Evolutionary conservation across 2,888 invertebrate species (phyloP).

Genomic region (Cerceris rybyensis): DNA sequence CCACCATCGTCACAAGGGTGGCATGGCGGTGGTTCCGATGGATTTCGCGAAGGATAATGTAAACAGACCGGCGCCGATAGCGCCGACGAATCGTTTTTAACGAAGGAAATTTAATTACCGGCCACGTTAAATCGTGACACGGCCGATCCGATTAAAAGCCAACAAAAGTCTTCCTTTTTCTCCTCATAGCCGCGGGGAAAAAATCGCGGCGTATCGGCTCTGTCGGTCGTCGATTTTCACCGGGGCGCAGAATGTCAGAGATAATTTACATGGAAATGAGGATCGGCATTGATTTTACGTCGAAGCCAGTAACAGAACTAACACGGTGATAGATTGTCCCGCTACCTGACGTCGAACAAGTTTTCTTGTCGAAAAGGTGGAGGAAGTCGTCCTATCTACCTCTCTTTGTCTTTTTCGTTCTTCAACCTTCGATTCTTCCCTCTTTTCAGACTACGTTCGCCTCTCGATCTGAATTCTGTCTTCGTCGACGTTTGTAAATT

Average conservation of each 20-base stretch:
- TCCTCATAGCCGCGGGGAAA: not conserved
- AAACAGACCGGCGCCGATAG: not conserved
- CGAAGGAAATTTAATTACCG: conserved; percentile 53
- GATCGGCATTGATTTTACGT: conserved; percentile 67
- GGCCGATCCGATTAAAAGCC: conserved; percentile 41
- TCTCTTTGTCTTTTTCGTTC: not conserved
- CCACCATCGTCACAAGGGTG: not conserved
- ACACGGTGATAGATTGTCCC: conserved; percentile 53
- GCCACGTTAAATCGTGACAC: conserved; percentile 40
- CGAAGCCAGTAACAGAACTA: conserved; percentile 48
- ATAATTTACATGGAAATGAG: conserved; percentile 68
- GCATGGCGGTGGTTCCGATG: not conserved
- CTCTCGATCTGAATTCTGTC: not conserved
- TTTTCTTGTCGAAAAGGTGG: conserved; percentile 45
- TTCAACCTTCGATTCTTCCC: not conserved
- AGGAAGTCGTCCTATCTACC: not conserved
- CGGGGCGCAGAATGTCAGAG: conserved; percentile 29
- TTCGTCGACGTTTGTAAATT: not conserved
- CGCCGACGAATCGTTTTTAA: conserved; percentile 23
- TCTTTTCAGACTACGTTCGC: not conserved
- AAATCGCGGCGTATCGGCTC: conserved; percentile 2
- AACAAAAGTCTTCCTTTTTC: conserved; percentile 35
- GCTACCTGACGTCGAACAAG: conserved; percentile 42
- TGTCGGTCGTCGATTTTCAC: not conserved
- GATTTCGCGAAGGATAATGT: not conserved